Evolutionary conservation across 2,888 invertebrate genomes (phyloP), one percentile per base, ranked within the genome.

Genomic region (Macaria notata): DNA sequence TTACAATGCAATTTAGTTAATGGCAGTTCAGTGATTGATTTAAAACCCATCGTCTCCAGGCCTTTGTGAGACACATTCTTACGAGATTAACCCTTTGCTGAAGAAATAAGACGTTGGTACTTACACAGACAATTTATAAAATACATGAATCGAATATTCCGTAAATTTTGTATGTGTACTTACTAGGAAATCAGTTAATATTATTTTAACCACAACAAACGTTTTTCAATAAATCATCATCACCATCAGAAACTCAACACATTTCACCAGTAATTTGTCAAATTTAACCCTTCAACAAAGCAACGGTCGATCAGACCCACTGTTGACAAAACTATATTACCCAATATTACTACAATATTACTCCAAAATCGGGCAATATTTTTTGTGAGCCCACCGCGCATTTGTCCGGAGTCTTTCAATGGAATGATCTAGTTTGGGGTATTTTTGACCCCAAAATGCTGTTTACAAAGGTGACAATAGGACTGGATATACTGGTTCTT

Each of bases 321-420:
- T 89, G 91, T 91, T 91, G 86, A 89, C 91, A 88, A 91, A 91
- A 90, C 90, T 88, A 70, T 88, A 88, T 89, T 86, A 91, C 91
- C 91, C 83, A 87, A 86, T 81, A 91, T 88, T 85, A 78, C 54
- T 59, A 87, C 88, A 91, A 91, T 88, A 89, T 90, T 88, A 80
- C 78, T 78, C 84, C 77, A 82, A 85, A 76, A 79, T 78, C 81
- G 79, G 76, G 75, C 76, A 80, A 84, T 85, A 77, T 76, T 87
- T 83, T 87, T 83, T 87, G 79, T 83, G 66, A 70, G 66, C 74
- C 79, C 81, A 81, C 83, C 83, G 81, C 84, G 80, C 83, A 75
- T 78, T 76, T 76, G 79, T 73, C 66, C 75, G 76, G 62, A 61
- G 53, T 58, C 60, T 71, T 72, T 81, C 75, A 84, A 82, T 72